phyloP scores from a whole-genome alignment of 2,797 vertebrate species.

The Mormyrops boulengeri region DNA sequence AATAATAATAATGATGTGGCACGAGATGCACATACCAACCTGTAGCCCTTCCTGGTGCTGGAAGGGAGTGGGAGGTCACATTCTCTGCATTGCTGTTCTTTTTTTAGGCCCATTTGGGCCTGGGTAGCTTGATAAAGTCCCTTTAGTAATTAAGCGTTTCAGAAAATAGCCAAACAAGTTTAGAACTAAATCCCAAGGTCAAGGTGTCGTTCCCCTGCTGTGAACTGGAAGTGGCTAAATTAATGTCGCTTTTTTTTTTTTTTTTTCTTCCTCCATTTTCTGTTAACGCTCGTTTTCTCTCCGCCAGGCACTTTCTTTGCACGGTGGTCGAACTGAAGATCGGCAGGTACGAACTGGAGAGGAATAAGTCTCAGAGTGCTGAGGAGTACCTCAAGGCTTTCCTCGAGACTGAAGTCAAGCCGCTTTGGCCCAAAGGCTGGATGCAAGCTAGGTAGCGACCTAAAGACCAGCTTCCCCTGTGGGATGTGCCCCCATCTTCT shows the following conservation, averaged over 20 bases:
- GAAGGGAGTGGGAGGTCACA: background rate
- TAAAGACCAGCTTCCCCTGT: background rate
- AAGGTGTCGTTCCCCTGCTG: background rate
- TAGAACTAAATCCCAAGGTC: background rate
- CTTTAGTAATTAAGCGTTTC: background rate
- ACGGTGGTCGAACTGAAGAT: slow-evolving; percentile 73
- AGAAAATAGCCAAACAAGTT: background rate
- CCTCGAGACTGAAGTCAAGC: slow-evolving; percentile 72
- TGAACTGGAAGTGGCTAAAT: background rate
- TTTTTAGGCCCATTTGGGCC: background rate
- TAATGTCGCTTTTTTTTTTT: background rate
- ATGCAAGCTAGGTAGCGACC: slow-evolving; percentile 75
- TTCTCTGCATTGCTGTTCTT: background rate
- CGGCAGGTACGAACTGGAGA: slow-evolving; percentile 64
- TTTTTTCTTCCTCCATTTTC: background rate
- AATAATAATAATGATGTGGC: background rate
- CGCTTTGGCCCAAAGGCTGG: slow-evolving; percentile 89
- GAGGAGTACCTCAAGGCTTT: slow-evolving; percentile 76
- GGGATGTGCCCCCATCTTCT: background rate
- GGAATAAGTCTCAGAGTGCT: slow-evolving; percentile 58
- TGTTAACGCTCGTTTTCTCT: background rate
- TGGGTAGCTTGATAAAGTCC: background rate
- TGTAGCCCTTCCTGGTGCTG: background rate
- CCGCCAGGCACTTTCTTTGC: slow-evolving; percentile 71
- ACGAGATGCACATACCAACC: background rate